Percentiles rank a stretch among this genome's conserved stretches.
Evolutionary conservation across 2,797 vertebrate species (phyloP).

Genomic region (Tapirus indicus): DNA sequence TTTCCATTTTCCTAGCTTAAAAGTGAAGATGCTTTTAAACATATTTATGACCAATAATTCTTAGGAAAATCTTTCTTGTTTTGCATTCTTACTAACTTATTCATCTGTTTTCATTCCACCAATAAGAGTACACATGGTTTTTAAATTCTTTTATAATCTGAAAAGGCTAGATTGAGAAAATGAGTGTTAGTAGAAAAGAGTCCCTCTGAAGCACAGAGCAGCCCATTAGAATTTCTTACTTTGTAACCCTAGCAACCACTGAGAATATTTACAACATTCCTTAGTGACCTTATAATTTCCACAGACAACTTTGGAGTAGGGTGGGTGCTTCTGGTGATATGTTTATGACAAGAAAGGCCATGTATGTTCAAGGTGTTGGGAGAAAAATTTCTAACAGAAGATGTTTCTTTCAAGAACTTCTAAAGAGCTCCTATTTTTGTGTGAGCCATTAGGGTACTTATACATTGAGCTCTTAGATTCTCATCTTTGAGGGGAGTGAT

Average conservation of each 20-base stretch:
- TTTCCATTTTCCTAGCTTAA: background rate
- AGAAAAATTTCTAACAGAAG: background rate
- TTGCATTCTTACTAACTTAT: background rate
- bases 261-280: background rate
- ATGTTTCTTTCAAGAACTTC: background rate
- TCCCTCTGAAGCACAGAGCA: background rate
- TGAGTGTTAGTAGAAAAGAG: background rate
- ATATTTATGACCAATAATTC: background rate
- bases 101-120: background rate
- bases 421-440: background rate
- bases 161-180: background rate
- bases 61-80: background rate
- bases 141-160: conserved; percentile 9
- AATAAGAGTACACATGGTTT: background rate
- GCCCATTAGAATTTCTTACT: background rate
- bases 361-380: background rate
- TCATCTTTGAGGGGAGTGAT: background rate
- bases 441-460: background rate
- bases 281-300: background rate
- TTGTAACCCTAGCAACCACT: background rate
- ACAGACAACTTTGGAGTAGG: background rate
- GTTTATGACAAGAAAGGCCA: background rate
- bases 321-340: background rate
- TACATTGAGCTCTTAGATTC: background rate
- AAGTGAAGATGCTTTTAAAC: background rate